Evolutionary conservation across 2,113 vertebrate species (phyloP), one percentile per base, ranked within the genome.

Genomic region (Acanthisitta chloris): DNA sequence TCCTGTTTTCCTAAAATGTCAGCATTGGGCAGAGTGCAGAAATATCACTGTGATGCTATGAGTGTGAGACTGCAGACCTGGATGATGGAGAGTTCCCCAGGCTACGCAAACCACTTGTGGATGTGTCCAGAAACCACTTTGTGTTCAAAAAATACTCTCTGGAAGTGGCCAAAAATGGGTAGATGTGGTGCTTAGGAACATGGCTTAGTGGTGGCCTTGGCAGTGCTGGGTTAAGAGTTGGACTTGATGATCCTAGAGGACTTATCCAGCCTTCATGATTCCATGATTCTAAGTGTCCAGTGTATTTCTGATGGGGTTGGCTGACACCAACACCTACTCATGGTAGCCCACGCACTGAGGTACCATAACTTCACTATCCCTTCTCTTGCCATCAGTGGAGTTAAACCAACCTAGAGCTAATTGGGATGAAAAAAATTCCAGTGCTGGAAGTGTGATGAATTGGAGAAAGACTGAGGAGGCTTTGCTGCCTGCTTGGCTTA

Each of bases 241-340:
- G 25, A 42, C 20, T 34, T 4, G 0, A 8, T 1, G 2, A 2
- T 14, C 9, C 12, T 7, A 1, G 14, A 6, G 40, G 62, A 17
- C 14, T 69, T 77, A 77, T 70, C 8, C 10, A 55, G 3, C 21
- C 46, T 21, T 21, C 40, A 48, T 2, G 4, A 40, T 23, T 64
- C 58, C 58, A 18, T 10, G 29, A 45, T 65, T 33, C 64, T 15
- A 17, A 16, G 4, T 36, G 57, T 26, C 20, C 28, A 34, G 0
- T 25, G 23, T 18, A 9, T 65, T 45, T 57, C 64, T 69, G 49
- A 4, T 54, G 57, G 48, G 20, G 18, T 29, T 6, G 4, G 21
- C 43, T 36, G 23, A 6, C 26, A 62, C 0, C 0, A 58, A 67
- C 57, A 15, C n/a, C 38, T 57, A 8, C 42, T 52, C 5, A 1